These are phyloP conservation scores for Nephrotoma guestfalica DNA, from an alignment of 2,888 invertebrate genomes.

Conservation along the genomic window DNA sequence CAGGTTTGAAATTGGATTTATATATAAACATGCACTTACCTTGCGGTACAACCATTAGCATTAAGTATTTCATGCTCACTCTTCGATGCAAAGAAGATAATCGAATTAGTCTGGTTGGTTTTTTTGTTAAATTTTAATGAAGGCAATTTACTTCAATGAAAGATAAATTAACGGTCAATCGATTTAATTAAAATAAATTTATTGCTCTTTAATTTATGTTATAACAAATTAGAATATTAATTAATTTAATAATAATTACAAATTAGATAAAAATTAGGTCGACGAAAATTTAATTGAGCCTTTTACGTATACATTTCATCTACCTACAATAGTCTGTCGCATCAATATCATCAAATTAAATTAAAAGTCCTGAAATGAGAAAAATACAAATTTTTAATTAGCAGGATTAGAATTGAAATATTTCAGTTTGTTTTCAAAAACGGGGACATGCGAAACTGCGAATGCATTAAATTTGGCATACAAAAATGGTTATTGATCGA, in stretches of 20 bases:
- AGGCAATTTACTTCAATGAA: no score
- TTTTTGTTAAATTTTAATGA: no score
- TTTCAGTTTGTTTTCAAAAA: neutral
- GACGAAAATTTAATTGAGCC: neutral
- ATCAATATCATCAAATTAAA: neutral
- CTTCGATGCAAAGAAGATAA: no score
- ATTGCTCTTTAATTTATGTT: neutral
- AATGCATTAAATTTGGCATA: neutral
- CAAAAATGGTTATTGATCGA: neutral
- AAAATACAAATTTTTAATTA: neutral
- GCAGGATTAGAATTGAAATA: neutral
- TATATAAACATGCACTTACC: no score
- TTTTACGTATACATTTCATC: neutral
- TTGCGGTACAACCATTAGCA: no score
- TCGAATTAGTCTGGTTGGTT: no score
- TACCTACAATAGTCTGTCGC: neutral
- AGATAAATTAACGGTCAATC: neutral
- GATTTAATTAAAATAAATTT: neutral
- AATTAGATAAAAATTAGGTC: neutral
- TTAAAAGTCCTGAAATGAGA: neutral
- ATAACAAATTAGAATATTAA: neutral
- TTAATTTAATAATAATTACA: neutral
- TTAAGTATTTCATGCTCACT: no score
- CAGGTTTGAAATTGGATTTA: no score
- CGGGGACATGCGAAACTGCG: neutral